phyloP scores from a whole-genome alignment of 1,140 invertebrate species.

The Tetragonula clypearis region DNA sequence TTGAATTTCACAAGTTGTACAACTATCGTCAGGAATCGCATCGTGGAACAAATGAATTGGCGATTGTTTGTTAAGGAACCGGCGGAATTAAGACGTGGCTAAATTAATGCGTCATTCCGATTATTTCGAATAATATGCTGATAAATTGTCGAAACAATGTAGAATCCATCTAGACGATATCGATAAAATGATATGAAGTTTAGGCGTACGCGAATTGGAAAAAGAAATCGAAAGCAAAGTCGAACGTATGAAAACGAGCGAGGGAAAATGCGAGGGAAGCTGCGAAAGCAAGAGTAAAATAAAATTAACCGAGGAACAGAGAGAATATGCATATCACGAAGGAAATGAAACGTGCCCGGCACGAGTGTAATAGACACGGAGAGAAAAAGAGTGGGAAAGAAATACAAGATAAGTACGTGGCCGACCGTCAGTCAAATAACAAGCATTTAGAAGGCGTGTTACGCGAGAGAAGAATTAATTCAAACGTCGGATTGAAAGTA shows the following conservation, averaged over 20 bases:
- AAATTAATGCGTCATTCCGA: background rate
- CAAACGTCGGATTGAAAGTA: too few species aligned
- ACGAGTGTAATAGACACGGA: too few species aligned
- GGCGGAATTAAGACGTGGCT: background rate
- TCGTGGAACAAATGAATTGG: background rate
- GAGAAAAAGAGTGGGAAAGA: background rate
- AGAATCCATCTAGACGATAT: background rate
- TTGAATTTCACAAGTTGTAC: background rate
- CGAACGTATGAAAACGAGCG: too few species aligned
- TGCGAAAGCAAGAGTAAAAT: too few species aligned
- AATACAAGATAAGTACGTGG: background rate
- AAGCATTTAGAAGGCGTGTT: background rate
- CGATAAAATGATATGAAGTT: background rate
- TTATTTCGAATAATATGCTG: background rate
- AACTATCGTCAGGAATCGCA: background rate
- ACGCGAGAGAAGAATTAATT: constrained; percentile 9
- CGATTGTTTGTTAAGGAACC: background rate
- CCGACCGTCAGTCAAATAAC: background rate
- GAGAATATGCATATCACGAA: too few species aligned
- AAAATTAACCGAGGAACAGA: too few species aligned
- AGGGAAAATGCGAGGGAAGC: too few species aligned
- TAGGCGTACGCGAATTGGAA: background rate
- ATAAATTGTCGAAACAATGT: background rate
- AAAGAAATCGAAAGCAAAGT: background rate
- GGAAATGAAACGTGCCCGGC: too few species aligned